These are phyloP conservation scores for Ahaetulla prasina DNA, from an alignment of 2,113 vertebrate genomes.

Conservation along the genomic window DNA sequence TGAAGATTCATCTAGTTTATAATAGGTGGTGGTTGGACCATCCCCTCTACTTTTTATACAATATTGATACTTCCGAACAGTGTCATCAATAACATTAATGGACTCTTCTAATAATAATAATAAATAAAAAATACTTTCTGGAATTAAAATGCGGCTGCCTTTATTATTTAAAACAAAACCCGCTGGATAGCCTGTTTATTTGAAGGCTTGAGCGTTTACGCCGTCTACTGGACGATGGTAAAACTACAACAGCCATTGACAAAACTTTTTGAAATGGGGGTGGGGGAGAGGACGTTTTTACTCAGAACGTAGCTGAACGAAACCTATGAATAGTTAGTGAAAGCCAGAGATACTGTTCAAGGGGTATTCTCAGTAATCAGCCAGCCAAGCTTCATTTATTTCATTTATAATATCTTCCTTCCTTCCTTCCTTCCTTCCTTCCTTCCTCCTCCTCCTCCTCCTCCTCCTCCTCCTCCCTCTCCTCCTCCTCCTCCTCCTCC, in stretches of 20 bases:
- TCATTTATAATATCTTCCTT: neutral
- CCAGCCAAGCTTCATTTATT: neutral
- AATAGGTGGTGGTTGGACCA: neutral
- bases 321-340: too few relatives aligned
- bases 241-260: slow-evolving; percentile 64
- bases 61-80: neutral
- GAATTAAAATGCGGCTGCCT: slow-evolving; percentile 22
- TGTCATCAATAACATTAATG: neutral
- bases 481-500: too few relatives aligned
- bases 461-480: too few relatives aligned
- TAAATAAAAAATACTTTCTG: neutral
- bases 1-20: neutral
- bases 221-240: slow-evolving; percentile 84
- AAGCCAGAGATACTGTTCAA: neutral
- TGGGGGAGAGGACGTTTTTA: neutral
- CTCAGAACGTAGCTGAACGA: neutral
- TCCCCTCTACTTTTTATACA: neutral
- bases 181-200: slow-evolving; percentile 28
- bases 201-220: slow-evolving; percentile 84
- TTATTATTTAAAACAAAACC: slow-evolving; percentile 44
- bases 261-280: slow-evolving; percentile 19
- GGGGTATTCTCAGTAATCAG: neutral
- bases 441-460: too few relatives aligned
- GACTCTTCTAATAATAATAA: slow-evolving; percentile 17
- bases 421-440: neutral